Evolutionary conservation across 2,113 vertebrate genomes (phyloP).

Genomic region (Ardeotis arabs): DNA sequence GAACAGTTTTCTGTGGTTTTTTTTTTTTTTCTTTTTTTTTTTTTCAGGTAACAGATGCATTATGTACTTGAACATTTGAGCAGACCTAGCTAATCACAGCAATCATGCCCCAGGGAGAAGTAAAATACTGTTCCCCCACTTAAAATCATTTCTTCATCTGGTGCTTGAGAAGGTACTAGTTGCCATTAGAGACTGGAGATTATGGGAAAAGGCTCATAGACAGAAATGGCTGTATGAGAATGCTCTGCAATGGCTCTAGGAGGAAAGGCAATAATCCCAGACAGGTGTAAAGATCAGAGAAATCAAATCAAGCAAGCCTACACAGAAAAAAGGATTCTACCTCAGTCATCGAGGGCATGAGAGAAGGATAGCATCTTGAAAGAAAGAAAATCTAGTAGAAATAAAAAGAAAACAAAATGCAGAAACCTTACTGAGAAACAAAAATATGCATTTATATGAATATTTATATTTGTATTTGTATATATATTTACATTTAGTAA

Average conservation of each 20-base stretch:
- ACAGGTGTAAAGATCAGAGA: neutral
- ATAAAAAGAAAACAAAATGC: neutral
- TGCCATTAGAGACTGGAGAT: constrained; percentile 3
- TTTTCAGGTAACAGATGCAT: neutral
- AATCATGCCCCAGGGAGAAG: constrained; percentile 6
- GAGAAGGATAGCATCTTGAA: neutral
- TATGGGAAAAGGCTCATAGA: neutral
- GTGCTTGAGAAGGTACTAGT: constrained; percentile 14
- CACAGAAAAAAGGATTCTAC: neutral
- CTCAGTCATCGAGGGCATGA: neutral
- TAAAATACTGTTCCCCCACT: neutral
- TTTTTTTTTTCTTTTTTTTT: neutral
- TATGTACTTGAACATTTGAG: neutral
- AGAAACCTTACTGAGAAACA: neutral
- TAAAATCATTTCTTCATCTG: constrained; percentile 1
- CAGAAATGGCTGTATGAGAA: neutral
- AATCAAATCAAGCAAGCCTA: neutral
- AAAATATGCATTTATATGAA: neutral
- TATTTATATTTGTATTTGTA: neutral
- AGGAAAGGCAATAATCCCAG: neutral
- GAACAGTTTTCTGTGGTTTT: no score
- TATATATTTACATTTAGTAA: neutral
- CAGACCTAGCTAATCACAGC: constrained; percentile 5
- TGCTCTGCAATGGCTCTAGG: neutral
- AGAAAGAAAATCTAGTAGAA: neutral